These are phyloP conservation scores for Drosophila nr. perissopoda DNA, from an alignment of 2,888 invertebrate genomes.

Conservation along the genomic window DNA sequence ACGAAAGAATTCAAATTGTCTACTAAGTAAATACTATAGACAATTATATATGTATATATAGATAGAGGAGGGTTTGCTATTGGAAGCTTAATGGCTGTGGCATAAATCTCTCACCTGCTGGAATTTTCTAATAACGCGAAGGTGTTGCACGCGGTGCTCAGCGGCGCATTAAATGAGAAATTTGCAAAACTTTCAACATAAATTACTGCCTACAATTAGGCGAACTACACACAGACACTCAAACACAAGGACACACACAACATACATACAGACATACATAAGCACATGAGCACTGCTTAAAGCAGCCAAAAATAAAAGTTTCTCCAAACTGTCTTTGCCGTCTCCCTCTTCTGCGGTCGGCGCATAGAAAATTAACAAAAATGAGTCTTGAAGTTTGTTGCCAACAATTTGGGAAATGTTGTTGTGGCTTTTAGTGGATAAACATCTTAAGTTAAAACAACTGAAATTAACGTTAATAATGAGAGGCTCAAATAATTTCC, in stretches of 20 bases:
- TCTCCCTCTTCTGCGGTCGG: conserved; percentile 13
- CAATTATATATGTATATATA: conserved; percentile 3
- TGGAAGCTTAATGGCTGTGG: conserved; percentile 56
- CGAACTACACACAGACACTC: conserved; percentile 11
- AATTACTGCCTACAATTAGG: conserved; percentile 70
- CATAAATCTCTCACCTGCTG: conserved; percentile 74
- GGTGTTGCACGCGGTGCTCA: conserved; percentile 63
- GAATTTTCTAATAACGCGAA: conserved; percentile 75
- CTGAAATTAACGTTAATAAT: conserved; percentile 65
- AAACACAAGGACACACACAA: neutral
- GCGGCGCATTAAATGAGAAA: conserved; percentile 71
- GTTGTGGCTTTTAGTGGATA: conserved; percentile 50
- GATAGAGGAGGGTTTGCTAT: conserved; percentile 29
- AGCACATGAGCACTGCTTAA: conserved; percentile 3
- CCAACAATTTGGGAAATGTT: conserved; percentile 42
- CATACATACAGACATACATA: neutral
- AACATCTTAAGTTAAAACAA: conserved; percentile 47
- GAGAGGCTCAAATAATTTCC: conserved; percentile 26
- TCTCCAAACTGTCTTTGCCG: neutral
- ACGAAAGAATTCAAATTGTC: conserved; percentile 31
- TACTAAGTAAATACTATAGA: neutral
- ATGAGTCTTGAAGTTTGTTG: conserved; percentile 62
- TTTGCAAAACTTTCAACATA: conserved; percentile 71
- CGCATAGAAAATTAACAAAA: conserved; percentile 60
- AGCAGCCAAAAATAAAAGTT: conserved; percentile 33